These are phyloP conservation scores for Zaprionus tsacasi DNA, from an alignment of 1,140 invertebrate species.

Conservation along the genomic window DNA sequence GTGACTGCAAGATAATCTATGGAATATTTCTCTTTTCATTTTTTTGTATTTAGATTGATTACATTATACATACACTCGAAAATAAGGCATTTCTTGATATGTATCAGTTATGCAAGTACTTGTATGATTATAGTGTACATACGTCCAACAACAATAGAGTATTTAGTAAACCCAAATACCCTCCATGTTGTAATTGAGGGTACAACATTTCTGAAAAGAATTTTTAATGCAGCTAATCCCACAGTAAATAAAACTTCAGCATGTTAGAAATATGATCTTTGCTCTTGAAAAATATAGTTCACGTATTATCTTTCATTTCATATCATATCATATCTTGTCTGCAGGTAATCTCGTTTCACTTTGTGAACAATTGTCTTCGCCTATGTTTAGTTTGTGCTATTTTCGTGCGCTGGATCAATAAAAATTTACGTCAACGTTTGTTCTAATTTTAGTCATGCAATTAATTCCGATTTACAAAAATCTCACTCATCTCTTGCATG, in stretches of 20 bases:
- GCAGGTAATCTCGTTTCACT: background rate
- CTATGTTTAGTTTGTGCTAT: constrained; percentile 42
- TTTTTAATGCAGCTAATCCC: background rate
- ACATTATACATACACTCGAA: no score
- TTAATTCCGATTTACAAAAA: constrained; percentile 59
- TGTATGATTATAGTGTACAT: no score
- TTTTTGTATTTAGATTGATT: no score
- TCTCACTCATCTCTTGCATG: constrained; percentile 4
- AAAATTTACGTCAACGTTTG: constrained; percentile 52
- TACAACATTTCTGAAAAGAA: background rate
- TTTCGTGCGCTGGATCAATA: constrained; percentile 56
- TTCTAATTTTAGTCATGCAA: constrained; percentile 69
- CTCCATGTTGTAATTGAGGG: no score
- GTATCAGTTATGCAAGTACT: no score
- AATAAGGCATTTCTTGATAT: no score
- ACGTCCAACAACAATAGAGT: no score
- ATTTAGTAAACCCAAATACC: no score
- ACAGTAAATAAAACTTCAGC: background rate
- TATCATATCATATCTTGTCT: background rate
- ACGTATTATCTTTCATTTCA: background rate
- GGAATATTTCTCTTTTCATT: background rate
- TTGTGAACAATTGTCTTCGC: background rate
- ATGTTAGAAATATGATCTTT: background rate
- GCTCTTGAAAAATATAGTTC: background rate
- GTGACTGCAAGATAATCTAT: background rate